Evolutionary conservation across 2,113 vertebrate species (phyloP), one percentile per base, ranked within the genome.

Genomic region (Henicopernis longicauda): DNA sequence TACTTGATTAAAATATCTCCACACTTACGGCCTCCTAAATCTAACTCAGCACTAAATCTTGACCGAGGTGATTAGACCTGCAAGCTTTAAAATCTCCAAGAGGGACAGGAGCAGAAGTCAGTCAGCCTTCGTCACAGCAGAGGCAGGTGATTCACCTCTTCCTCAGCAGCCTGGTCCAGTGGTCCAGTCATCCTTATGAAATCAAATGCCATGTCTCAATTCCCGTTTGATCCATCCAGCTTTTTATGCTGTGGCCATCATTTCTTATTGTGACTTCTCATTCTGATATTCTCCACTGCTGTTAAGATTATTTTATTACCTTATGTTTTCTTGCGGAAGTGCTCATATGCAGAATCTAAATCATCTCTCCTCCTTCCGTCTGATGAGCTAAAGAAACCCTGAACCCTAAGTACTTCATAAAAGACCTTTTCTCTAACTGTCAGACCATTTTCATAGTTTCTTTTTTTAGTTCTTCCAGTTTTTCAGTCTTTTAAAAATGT

Each of bases 231-330:
- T 25, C 55, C 21, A 2, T 4, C 29, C 54, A 8, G 23, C 21
- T 34, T 47, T 66, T 21, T 3, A 5, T 16, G 8, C 57, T 5
- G 7, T 0, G 0, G n/a, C 59, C n/a, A 3, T n/a, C 7, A 3
- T 72, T 49, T 29, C 72, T 62, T 40, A 1, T 5, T 16, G 20
- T 4, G 4, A 29, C 40, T 23, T 18, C 42, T 38, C 34, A 3
- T 8, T 42, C 20, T 9, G 50, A 31, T 16, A 5, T 3, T 19
- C 54, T 32, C 25, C 21, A 2, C 26, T 16, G 34, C 49, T 25
- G 16, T 25, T 38, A 20, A 20, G 27, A 47, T 23, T 6, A 5
- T 42, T 59, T 34, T 15, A 8, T 32, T 8, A 17, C 50, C 22
- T 32, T 5, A 22, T 23, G 1, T 50, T 70, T 76, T 76, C 55